Evolutionary conservation across 1,140 invertebrate genomes (phyloP).

Genomic region (Leptonema lineaticorne): DNA sequence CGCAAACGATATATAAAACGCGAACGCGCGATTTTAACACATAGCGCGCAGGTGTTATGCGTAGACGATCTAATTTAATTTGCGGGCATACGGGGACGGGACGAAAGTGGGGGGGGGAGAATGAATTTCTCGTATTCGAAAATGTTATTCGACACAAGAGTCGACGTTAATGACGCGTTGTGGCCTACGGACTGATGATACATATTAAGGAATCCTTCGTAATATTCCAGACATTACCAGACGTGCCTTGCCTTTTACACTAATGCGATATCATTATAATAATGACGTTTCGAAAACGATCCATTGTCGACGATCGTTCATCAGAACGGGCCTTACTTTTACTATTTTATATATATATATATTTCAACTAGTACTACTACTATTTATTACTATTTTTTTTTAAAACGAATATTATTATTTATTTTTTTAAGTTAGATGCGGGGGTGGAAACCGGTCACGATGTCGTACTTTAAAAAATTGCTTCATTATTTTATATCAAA

Average conservation of each 20-base stretch:
- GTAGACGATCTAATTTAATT: too few relatives aligned
- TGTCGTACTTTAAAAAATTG: too few relatives aligned
- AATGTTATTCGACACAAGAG: not conserved
- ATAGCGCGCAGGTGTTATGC: too few relatives aligned
- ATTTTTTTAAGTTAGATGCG: too few relatives aligned
- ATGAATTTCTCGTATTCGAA: constrained; percentile 4
- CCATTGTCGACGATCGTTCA: constrained; percentile 19
- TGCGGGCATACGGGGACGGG: too few relatives aligned
- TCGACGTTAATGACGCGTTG: constrained; percentile 3
- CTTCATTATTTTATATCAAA: too few relatives aligned
- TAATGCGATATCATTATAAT: constrained; percentile 21
- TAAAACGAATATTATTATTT: too few relatives aligned
- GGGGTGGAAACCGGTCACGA: too few relatives aligned
- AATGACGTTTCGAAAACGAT: constrained; percentile 20
- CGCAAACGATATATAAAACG: too few relatives aligned
- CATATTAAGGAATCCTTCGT: constrained; percentile 4
- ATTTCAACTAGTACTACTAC: too few relatives aligned
- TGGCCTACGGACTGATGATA: not conserved
- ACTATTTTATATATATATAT: constrained; percentile 1
- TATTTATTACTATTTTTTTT: constrained; percentile 6
- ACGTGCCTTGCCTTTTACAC: constrained; percentile 1
- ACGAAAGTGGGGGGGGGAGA: too few relatives aligned
- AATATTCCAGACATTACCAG: not conserved
- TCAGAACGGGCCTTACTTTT: not conserved
- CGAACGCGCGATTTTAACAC: too few relatives aligned